Percentiles rank a stretch among this genome's conserved stretches.
Evolutionary conservation across 2,113 vertebrate species (phyloP).

Genomic region (Peromyscus leucopus): DNA sequence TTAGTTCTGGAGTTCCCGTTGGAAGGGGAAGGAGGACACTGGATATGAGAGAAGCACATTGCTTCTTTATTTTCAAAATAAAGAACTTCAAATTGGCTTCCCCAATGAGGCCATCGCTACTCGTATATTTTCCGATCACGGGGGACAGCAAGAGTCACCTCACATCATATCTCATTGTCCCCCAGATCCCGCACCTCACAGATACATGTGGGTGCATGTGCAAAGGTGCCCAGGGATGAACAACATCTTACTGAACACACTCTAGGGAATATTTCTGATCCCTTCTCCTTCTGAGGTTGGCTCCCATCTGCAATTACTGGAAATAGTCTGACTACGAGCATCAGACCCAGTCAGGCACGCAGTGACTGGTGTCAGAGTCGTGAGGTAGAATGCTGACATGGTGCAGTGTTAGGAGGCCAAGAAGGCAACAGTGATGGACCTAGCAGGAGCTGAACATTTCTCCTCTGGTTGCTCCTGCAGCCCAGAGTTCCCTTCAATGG

Average conservation of each 20-base stretch:
- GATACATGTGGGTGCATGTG: too few relatives aligned
- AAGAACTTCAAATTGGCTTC: constrained; percentile 64
- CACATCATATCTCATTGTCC: neutral
- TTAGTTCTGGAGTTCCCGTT: neutral
- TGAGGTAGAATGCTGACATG: too few relatives aligned
- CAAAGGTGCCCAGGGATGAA: neutral
- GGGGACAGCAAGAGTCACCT: neutral
- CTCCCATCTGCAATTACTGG: neutral
- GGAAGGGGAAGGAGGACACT: neutral
- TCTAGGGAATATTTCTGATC: neutral
- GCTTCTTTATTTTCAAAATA: constrained; percentile 70
- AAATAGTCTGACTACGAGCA: neutral
- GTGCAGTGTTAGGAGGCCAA: neutral
- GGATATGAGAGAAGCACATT: neutral
- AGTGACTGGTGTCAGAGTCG: fast-evolving
- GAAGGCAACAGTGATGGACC: neutral
- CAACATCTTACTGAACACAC: neutral
- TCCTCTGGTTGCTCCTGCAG: neutral
- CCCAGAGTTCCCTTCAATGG: fast-evolving
- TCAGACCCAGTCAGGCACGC: fast-evolving
- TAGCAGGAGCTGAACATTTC: neutral
- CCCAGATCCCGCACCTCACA: neutral
- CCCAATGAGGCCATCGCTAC: neutral
- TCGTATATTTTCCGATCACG: neutral
- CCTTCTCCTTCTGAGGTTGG: neutral